Conservation (phyloP, 2,113 vertebrate genomes). For the Pterocles orientalis region DNA sequence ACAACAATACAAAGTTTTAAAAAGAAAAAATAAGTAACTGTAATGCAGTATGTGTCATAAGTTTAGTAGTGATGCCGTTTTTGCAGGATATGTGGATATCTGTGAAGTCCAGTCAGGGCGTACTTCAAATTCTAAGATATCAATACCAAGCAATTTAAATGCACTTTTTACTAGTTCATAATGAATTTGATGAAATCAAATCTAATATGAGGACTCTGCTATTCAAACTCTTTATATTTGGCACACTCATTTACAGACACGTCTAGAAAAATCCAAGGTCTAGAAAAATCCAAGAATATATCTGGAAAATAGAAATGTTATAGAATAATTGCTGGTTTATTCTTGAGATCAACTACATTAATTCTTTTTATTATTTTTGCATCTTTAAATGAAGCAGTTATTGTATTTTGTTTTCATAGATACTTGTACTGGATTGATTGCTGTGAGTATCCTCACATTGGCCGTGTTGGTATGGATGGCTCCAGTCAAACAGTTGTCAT, state of each 20-base stretch:
- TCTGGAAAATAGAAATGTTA: background rate
- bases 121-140: background rate
- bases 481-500: slow-evolving; percentile 86
- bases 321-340: background rate
- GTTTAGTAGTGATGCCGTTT: background rate
- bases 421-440: slow-evolving; percentile 98
- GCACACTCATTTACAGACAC: background rate
- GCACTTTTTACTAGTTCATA: background rate
- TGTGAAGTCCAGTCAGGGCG: accelerated
- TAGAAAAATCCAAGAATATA: too few relatives aligned
- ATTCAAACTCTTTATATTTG: background rate
- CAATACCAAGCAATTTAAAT: background rate
- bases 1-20: background rate
- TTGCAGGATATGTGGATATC: background rate
- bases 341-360: background rate
- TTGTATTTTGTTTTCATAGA: slow-evolving; percentile 72
- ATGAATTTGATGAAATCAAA: background rate
- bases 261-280: too few relatives aligned
- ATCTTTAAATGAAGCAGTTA: slow-evolving; percentile 5
- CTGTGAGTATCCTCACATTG: slow-evolving; percentile 91
- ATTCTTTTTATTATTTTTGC: background rate
- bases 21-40: background rate
- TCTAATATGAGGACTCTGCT: background rate
- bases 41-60: background rate
- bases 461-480: slow-evolving; percentile 95